Base-by-base conservation (phyloP, 1,140 invertebrate species). In the Megalopta genalis region DNA sequence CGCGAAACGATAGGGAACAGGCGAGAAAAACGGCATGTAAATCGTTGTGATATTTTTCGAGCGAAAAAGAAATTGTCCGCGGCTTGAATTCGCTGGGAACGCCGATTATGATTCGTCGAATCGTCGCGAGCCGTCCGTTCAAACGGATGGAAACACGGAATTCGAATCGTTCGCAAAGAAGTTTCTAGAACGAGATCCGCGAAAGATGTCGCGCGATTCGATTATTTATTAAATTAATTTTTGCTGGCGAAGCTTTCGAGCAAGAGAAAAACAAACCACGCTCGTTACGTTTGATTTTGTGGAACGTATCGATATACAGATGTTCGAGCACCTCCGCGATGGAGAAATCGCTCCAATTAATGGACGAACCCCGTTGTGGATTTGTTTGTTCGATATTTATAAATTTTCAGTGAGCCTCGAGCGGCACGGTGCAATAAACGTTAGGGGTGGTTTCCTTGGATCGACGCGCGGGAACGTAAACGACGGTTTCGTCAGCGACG, bases 351-450 rank as follows among this genome's bases (percentile, higher is more conserved):
- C n/a, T n/a, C n/a, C n/a, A n/a, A n/a, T n/a, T n/a, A n/a, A n/a
- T n/a, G n/a, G n/a, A n/a, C n/a, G n/a, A n/a, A n/a, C n/a, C n/a
- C n/a, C n/a, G n/a, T n/a, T n/a, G n/a, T n/a, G n/a, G n/a, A n/a
- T n/a, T n/a, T n/a, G 23, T 69, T 77, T 27, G 12, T 27, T 66
- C 14, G 21, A 54, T 77, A 16, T 71, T 77, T 23, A 10, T 21
- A 6, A 32, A 64, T 27, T 72, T 64, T 77, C 68, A 54, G 74
- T 69, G 74, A 37, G 59, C 27, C 6, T 27, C 16, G 60, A 59
- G 76, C 42, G 76, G 49, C 54, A 27, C 42, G 68, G 76, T 77
- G 68, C 67, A 77, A 77, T 77, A 77, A 63, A 9, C 16, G 21
- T 62, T 62, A 27, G 12, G 8, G 59, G n/a, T 16, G 6, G 10